A percentile compares a stretch with the other conserved stretches of the same genome.
Conservation (phyloP, 1,140 invertebrate species). For the Leguminivora glycinivorella region DNA sequence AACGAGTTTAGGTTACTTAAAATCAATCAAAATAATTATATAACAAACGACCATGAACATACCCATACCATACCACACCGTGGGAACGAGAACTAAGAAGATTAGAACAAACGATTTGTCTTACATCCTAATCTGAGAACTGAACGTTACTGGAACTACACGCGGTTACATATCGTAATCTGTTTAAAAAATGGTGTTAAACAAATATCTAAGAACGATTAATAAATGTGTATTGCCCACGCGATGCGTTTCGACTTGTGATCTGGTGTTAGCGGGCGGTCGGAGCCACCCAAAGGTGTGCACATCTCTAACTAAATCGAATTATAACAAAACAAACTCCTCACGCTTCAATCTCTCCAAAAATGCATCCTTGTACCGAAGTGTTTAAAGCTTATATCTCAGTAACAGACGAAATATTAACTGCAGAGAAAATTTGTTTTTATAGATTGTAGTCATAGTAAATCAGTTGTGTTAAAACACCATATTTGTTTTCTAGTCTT, state of each 20-base stretch:
- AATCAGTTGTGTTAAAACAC: slow-evolving; percentile 43
- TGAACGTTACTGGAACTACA: slow-evolving; percentile 14
- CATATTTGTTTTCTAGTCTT: slow-evolving; percentile 45
- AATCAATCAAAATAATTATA: too few species aligned
- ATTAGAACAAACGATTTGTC: slow-evolving; percentile 22
- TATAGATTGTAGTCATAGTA: slow-evolving; percentile 39
- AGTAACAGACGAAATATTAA: not conserved
- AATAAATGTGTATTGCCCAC: slow-evolving; percentile 68
- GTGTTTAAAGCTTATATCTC: slow-evolving; percentile 29
- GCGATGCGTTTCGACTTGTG: slow-evolving; percentile 59
- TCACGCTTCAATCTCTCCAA: slow-evolving; percentile 12
- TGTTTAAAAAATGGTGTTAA: slow-evolving; percentile 55
- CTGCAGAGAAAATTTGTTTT: slow-evolving; percentile 29
- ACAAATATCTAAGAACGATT: slow-evolving; percentile 59
- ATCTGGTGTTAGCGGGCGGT: slow-evolving; percentile 65
- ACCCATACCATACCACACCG: not conserved
- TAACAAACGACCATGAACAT: not conserved
- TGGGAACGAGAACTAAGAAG: slow-evolving; percentile 13
- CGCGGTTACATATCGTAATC: slow-evolving; percentile 27
- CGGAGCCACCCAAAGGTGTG: slow-evolving; percentile 72
- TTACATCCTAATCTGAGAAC: slow-evolving; percentile 47
- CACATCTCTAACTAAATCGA: slow-evolving; percentile 66
- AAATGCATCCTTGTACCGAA: not conserved
- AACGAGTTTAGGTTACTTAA: too few species aligned
- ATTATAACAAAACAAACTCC: slow-evolving; percentile 52